Conservation (phyloP, 2,797 vertebrate genomes). For the Hypotaenidia philippensis region DNA sequence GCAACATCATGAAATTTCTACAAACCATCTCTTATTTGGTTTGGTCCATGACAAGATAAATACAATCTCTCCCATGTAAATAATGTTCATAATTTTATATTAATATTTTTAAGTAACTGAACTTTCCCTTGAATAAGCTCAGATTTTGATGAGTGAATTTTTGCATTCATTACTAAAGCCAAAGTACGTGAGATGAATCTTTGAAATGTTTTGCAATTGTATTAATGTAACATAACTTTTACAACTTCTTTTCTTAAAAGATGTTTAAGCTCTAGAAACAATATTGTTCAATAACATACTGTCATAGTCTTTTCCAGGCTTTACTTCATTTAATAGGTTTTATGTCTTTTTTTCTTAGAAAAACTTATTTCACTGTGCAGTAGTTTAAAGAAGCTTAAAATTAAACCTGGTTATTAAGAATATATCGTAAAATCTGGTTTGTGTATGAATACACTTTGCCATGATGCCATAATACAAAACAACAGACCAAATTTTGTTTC, state of each 20-base stretch:
- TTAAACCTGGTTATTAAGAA: slow-evolving; percentile 36
- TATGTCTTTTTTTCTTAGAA: neutral
- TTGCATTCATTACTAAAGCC: slow-evolving; percentile 40
- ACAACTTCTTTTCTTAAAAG: slow-evolving; percentile 42
- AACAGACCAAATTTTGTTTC: neutral
- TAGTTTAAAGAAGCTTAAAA: slow-evolving; percentile 57
- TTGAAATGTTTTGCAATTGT: slow-evolving; percentile 14
- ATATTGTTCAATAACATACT: neutral
- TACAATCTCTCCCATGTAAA: slow-evolving; percentile 52
- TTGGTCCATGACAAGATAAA: neutral
- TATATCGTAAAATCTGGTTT: slow-evolving; percentile 6
- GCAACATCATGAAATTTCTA: neutral
- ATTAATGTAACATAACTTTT: slow-evolving; percentile 36
- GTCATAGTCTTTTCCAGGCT: slow-evolving; percentile 17
- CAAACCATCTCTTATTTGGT: accelerated
- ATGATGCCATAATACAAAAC: neutral
- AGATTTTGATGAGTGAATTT: slow-evolving; percentile 51
- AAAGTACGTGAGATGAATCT: neutral
- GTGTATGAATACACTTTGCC: neutral
- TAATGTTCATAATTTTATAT: slow-evolving; percentile 69
- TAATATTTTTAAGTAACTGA: slow-evolving; percentile 65
- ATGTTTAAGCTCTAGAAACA: slow-evolving; percentile 22
- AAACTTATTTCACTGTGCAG: slow-evolving; percentile 7
- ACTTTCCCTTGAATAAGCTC: slow-evolving; percentile 24
- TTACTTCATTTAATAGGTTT: neutral